phyloP scores from a whole-genome alignment of 2,797 vertebrate genomes.

The Poecilia velifera region DNA sequence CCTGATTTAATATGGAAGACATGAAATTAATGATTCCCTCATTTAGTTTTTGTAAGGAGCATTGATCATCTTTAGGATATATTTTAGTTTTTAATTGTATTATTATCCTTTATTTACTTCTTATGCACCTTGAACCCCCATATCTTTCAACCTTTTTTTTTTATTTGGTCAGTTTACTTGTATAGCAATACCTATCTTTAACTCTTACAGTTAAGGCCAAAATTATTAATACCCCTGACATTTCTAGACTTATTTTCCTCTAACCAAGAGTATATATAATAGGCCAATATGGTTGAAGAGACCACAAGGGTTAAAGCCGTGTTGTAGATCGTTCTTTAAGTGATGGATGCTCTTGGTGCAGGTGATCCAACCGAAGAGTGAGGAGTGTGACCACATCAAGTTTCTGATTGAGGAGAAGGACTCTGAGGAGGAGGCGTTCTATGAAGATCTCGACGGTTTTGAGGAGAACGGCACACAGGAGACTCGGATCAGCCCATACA shows the following conservation, averaged over 20 bases:
- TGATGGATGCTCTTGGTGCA: constrained; percentile 51
- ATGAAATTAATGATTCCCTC: constrained; percentile 25
- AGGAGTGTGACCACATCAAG: constrained; percentile 97
- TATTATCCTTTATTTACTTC: not conserved
- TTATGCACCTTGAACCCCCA: not conserved
- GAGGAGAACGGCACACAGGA: constrained; percentile 99
- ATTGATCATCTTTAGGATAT: constrained; percentile 4
- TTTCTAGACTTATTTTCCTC: not conserved
- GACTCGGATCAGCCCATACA: constrained; percentile 97
- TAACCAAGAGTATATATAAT: not conserved
- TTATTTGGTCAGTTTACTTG: not conserved
- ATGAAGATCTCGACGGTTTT: constrained; percentile 96
- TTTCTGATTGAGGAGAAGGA: constrained; percentile 99
- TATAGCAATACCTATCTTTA: not conserved
- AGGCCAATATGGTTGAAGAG: not conserved
- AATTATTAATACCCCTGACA: not conserved
- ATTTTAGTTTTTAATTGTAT: constrained; percentile 2
- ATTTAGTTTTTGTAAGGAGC: constrained; percentile 15
- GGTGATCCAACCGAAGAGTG: constrained; percentile 97
- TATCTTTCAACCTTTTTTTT: not conserved
- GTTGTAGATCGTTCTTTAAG: not conserved
- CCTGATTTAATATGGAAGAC: constrained; percentile 37
- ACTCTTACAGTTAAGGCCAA: not conserved
- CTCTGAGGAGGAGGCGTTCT: constrained; percentile 95
- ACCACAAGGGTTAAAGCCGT: not conserved